Conservation (phyloP, 2,113 vertebrate genomes). For the Saiga tatarica region DNA sequence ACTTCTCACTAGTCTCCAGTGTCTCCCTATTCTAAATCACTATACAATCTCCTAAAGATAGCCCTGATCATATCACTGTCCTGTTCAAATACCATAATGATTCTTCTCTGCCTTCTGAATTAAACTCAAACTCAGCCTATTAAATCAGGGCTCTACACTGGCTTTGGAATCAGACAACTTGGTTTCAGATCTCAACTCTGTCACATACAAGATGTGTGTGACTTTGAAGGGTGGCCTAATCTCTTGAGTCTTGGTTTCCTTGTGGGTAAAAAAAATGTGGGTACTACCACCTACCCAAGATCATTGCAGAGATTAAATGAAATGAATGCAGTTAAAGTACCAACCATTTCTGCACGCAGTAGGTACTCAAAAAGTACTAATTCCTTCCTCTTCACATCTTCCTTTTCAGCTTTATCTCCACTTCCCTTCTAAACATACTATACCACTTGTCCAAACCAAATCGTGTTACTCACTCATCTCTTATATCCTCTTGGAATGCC, state of each 20-base stretch:
- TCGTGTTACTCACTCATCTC: background rate
- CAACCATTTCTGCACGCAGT: background rate
- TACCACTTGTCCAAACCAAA: background rate
- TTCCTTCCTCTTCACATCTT: background rate
- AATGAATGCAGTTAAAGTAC: background rate
- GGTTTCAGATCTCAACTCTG: background rate
- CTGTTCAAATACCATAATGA: background rate
- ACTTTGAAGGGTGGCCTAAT: background rate
- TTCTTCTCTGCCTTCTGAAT: constrained; percentile 12
- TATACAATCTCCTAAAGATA: background rate
- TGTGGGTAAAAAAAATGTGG: background rate
- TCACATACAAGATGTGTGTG: background rate
- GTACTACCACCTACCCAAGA: background rate
- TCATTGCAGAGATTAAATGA: background rate
- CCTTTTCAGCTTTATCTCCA: background rate
- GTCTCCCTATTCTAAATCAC: background rate
- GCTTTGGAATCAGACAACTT: background rate
- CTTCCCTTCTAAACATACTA: background rate
- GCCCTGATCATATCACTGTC: background rate
- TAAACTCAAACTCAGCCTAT: background rate
- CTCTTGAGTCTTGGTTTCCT: background rate
- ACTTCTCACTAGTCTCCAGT: background rate
- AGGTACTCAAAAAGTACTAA: background rate
- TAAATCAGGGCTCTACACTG: background rate
- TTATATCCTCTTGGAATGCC: background rate